Conservation (phyloP, 2,113 vertebrate species). For the Heterotilapia buettikoferi region DNA sequence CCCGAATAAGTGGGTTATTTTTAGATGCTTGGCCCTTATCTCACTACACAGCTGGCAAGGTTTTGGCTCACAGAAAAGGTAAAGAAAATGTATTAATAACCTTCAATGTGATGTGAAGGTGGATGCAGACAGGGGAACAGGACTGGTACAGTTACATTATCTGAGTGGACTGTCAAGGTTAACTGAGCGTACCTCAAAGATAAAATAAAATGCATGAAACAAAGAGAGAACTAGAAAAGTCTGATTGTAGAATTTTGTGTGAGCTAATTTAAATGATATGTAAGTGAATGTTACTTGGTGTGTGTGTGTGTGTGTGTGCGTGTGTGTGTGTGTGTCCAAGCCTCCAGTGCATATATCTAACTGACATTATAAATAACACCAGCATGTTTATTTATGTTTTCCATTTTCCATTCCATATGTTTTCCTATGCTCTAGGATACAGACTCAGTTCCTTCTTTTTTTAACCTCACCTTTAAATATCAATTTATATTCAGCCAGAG, state of each 20-base stretch:
- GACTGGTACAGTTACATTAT: not conserved
- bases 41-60: slow-evolving; percentile 45
- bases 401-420: too few relatives aligned
- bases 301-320: not conserved
- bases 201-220: not conserved
- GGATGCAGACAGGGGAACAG: not conserved
- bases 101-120: slow-evolving; percentile 21
- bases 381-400: slow-evolving; percentile 44
- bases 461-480: slow-evolving; percentile 23
- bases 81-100: slow-evolving; percentile 46
- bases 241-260: not conserved
- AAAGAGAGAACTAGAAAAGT: not conserved
- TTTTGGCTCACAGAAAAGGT: slow-evolving; percentile 40
- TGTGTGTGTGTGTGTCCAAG: not conserved
- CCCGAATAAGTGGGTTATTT: slow-evolving; percentile 40
- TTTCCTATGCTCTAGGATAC: slow-evolving; percentile 3
- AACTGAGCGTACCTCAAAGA: not conserved
- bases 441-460: not conserved
- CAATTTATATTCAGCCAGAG: slow-evolving; percentile 49
- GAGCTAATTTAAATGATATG: not conserved
- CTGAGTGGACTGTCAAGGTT: not conserved
- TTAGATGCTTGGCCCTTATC: slow-evolving; percentile 59
- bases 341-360: not conserved
- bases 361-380: slow-evolving; percentile 27
- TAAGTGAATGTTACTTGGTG: not conserved